These are phyloP conservation scores for Plagodis dolabraria DNA, from an alignment of 2,888 invertebrate genomes.

Conservation along the genomic window DNA sequence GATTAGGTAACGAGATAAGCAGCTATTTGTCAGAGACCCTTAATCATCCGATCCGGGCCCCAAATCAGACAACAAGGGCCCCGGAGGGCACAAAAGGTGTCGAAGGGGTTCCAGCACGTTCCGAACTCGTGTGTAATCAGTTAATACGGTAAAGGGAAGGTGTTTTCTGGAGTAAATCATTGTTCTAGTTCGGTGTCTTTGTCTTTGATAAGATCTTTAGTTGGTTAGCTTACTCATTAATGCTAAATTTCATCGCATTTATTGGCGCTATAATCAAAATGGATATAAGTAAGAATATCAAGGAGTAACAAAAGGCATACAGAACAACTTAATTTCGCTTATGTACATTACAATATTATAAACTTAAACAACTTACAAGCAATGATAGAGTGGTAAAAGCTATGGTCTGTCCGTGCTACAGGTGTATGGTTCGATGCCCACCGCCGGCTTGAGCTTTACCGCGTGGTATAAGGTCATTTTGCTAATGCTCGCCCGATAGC, in stretches of 20 bases:
- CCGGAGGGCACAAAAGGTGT: constrained; percentile 8
- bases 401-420: too few relatives aligned
- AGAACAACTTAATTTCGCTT: too few relatives aligned
- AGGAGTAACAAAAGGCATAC: too few relatives aligned
- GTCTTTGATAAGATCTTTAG: neutral
- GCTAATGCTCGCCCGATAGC: too few relatives aligned
- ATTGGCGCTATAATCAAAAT: neutral
- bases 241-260: neutral
- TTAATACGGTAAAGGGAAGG: constrained; percentile 8
- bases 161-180: constrained; percentile 1
- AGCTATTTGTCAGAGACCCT: constrained; percentile 15
- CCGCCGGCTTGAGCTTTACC: too few relatives aligned
- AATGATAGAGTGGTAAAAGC: too few relatives aligned
- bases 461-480: too few relatives aligned
- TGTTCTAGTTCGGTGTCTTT: neutral
- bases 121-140: constrained; percentile 16
- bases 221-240: neutral
- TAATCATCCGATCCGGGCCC: constrained; percentile 5
- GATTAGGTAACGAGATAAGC: constrained; percentile 25
- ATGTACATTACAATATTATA: too few relatives aligned
- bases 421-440: too few relatives aligned
- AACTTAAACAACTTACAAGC: too few relatives aligned
- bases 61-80: constrained; percentile 20
- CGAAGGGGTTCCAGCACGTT: constrained; percentile 11
- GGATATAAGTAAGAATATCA: too few relatives aligned